A percentile compares a stretch with the other conserved stretches of the same genome.
Evolutionary conservation across 2,113 vertebrate species (phyloP).

Genomic region (Zapornia atra): DNA sequence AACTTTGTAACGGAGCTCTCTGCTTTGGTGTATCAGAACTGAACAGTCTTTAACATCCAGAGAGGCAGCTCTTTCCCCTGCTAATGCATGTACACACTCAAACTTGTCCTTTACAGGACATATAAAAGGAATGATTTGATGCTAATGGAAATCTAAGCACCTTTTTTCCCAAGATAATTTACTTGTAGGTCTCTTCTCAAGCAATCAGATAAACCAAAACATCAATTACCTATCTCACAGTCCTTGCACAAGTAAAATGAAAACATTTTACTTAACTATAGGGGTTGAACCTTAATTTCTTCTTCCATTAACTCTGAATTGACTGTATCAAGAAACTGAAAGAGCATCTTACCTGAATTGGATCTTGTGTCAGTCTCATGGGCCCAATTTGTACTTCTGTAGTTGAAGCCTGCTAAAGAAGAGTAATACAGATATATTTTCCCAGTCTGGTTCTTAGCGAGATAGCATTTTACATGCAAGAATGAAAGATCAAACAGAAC

Average conservation of each 20-base stretch:
- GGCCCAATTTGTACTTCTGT: constrained; percentile 91
- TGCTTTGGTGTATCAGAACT: not conserved
- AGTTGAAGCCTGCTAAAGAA: constrained; percentile 83
- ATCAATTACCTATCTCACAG: not conserved
- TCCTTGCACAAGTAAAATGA: not conserved
- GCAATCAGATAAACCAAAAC: not conserved
- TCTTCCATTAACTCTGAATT: not conserved
- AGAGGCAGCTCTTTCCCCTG: not conserved
- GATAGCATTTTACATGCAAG: not conserved
- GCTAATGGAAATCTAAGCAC: not conserved
- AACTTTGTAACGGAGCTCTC: not conserved
- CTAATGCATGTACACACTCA: not conserved
- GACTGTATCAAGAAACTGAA: not conserved
- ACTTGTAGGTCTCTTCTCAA: not conserved
- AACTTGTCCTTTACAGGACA: not conserved
- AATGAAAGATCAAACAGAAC: constrained; percentile 9
- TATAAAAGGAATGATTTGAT: not conserved
- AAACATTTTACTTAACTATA: not conserved
- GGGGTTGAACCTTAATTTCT: not conserved
- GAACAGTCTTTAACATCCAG: not conserved
- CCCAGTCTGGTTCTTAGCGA: not conserved
- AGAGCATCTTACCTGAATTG: constrained; percentile 84
- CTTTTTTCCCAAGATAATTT: not conserved
- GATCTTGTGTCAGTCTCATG: constrained; percentile 93
- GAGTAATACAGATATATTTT: not conserved